Base-by-base conservation (phyloP, 1,140 invertebrate genomes). In the Drosophila seguyi region DNA sequence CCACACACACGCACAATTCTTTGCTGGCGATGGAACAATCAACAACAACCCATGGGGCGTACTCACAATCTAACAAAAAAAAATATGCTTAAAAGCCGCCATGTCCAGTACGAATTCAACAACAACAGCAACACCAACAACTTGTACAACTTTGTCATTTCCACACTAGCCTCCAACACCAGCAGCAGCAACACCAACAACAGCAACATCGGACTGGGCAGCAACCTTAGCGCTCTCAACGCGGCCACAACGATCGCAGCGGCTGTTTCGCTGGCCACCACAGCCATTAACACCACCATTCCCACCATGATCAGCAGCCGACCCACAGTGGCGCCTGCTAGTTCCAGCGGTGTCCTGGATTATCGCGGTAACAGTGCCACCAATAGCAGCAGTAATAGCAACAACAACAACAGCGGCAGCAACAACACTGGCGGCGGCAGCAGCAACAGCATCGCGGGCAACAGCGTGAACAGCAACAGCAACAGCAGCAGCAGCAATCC, bases 241-340 rank as follows among this genome's bases (percentile, higher is more conserved):
- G 84, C 84, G 41, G 85, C 84, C 22, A 87, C 86, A 57, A 86
- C 83, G 41, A 85, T 84, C 36, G 84, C 83, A 34, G 90, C 81
- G 3, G 81, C 88, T 5, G 81, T 90, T 22, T 88, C 90, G 6
- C 34, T 90, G 57, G 85, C 85, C 36, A 90, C 86, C 36, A 90
- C 84, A 13, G 90, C 91, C 6, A 90, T 90, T 16, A 91, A 86
- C 31, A 91, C 90, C 42, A 90, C 90, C 18, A 87, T 87, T 20
- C 84, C 90, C 47, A 85, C 84, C 52, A 85, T 84, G 73, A 68
- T 62, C 4, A 87, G 74, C 38, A 88, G 74, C 41, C 81, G 84
- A 5, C 45, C 81, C 4, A 81, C 77, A 7, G 66, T 78, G 34
- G 76, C 76, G 18, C 41, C 75, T 14, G 76, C 75, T 48, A 90